These are phyloP conservation scores for Myotis brandtii DNA, from an alignment of 2,113 vertebrate genomes.

Conservation along the genomic window DNA sequence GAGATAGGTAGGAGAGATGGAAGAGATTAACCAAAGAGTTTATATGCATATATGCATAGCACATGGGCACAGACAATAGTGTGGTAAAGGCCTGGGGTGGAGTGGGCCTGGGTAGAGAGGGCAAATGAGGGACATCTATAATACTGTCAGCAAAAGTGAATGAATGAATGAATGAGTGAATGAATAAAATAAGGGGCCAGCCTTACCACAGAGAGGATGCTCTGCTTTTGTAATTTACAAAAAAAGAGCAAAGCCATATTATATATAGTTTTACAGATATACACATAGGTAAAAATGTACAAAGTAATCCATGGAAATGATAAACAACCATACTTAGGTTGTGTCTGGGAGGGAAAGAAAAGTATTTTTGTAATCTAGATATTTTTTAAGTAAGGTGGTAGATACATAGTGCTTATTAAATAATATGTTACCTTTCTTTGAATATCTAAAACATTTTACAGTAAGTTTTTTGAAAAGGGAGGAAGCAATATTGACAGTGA, in stretches of 20 bases:
- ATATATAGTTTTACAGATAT: not conserved
- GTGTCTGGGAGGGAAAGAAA: not conserved
- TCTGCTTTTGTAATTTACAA: no score
- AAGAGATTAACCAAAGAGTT: not conserved
- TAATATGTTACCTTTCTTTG: not conserved
- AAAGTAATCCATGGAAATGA: constrained; percentile 1
- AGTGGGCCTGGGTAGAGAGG: not conserved
- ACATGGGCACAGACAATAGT: not conserved
- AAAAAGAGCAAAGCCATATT: not conserved
- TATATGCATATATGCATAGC: not conserved
- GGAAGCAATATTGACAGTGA: not conserved
- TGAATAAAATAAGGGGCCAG: not conserved
- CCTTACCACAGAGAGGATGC: not conserved
- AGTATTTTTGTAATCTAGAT: constrained; percentile 31
- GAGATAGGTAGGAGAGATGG: not conserved
- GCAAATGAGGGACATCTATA: not conserved
- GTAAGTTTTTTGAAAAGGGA: not conserved
- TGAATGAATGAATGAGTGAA: not conserved
- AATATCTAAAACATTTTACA: not conserved
- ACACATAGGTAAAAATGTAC: not conserved
- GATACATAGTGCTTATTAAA: not conserved
- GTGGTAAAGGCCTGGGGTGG: not conserved
- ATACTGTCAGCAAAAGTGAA: not conserved
- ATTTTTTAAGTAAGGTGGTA: not conserved
- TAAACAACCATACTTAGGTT: not conserved